Evolutionary conservation across 2,888 invertebrate species (phyloP).

Genomic region (Balanococcus diminutus): DNA sequence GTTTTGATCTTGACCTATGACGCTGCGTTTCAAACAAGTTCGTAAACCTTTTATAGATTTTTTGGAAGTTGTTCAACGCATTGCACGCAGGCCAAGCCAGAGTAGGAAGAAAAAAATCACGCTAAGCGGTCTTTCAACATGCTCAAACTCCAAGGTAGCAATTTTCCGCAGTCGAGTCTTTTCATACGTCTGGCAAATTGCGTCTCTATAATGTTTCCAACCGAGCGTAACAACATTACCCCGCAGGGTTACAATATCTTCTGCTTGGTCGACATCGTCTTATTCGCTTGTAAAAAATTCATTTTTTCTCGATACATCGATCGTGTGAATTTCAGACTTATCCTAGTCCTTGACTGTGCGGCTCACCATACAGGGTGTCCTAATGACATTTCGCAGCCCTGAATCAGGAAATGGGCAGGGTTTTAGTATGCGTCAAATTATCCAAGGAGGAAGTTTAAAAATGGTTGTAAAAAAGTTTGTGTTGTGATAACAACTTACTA

Average conservation of each 20-base stretch:
- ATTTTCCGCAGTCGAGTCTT: conserved; percentile 4
- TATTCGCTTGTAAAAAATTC: not conserved
- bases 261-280: not conserved
- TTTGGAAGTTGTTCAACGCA: not conserved
- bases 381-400: no score
- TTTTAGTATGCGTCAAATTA: no score
- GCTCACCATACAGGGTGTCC: no score
- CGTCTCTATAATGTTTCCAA: not conserved
- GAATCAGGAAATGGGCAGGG: no score
- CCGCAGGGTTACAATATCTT: conserved; percentile 3
- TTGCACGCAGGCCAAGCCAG: not conserved
- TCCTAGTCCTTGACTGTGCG: not conserved
- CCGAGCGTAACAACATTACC: conserved; percentile 1
- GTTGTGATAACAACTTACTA: no score
- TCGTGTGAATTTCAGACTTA: not conserved
- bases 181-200: not conserved
- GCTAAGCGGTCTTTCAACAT: not conserved
- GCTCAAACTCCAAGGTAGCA: conserved; percentile 5
- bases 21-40: not conserved
- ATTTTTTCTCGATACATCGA: no score
- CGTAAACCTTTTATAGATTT: not conserved
- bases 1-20: not conserved
- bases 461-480: no score
- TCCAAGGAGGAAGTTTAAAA: no score
- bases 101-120: not conserved